These are phyloP conservation scores for Volucella inanis DNA, from an alignment of 2,888 invertebrate species.

Conservation along the genomic window DNA sequence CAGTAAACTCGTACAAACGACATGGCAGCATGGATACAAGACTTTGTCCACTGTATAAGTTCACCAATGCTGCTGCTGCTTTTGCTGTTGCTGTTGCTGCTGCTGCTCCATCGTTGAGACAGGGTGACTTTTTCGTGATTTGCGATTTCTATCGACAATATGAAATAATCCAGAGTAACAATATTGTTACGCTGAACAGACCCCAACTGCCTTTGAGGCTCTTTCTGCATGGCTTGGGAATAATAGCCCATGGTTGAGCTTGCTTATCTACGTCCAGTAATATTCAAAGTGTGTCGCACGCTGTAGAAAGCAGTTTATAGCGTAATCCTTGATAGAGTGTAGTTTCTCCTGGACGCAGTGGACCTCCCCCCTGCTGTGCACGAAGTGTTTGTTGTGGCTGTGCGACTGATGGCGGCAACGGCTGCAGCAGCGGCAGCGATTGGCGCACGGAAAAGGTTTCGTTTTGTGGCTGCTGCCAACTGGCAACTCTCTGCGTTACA, in stretches of 20 bases:
- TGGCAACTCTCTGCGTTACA: slow-evolving; percentile 60
- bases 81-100: not conserved
- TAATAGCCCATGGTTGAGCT: slow-evolving; percentile 34
- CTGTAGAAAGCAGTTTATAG: slow-evolving; percentile 66
- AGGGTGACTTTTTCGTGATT: slow-evolving; percentile 74
- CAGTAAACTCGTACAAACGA: slow-evolving; percentile 55
- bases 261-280: slow-evolving; percentile 65
- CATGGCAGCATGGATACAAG: slow-evolving; percentile 64
- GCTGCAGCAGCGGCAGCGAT: not conserved
- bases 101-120: slow-evolving; percentile 57
- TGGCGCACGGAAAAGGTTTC: slow-evolving; percentile 61
- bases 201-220: slow-evolving; percentile 63
- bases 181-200: slow-evolving; percentile 70
- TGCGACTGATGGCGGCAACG: slow-evolving; percentile 24
- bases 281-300: slow-evolving; percentile 74
- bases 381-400: slow-evolving; percentile 68
- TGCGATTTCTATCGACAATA: slow-evolving; percentile 73
- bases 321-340: slow-evolving; percentile 67
- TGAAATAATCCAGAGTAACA: slow-evolving; percentile 75
- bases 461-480: slow-evolving; percentile 42
- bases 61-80: not conserved
- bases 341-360: slow-evolving; percentile 57
- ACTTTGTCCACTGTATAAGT: slow-evolving; percentile 52
- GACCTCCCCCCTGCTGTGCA: slow-evolving; percentile 68
- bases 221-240: slow-evolving; percentile 51